phyloP scores from a whole-genome alignment of 2,888 invertebrate genomes.

The Esperia sulphurella region DNA sequence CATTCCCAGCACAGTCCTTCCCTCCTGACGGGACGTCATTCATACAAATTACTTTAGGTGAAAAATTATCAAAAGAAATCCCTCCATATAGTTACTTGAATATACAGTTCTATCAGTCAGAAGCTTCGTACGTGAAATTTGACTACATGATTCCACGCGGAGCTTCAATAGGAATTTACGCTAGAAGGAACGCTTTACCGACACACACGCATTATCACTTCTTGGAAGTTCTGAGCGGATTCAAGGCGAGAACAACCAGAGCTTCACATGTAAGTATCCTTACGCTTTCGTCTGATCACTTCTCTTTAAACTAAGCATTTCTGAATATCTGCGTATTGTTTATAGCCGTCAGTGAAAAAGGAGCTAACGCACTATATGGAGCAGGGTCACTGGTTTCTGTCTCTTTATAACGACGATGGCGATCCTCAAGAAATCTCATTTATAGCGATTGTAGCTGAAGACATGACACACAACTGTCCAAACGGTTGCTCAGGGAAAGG shows the following conservation, averaged over 20 bases:
- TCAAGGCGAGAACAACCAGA: slow-evolving; percentile 90
- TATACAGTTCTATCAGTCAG: slow-evolving; percentile 97
- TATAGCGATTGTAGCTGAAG: slow-evolving; percentile 90
- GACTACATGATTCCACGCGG: slow-evolving; percentile 95
- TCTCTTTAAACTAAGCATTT: background rate
- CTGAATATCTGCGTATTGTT: slow-evolving; percentile 12
- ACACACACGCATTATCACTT: slow-evolving; percentile 98
- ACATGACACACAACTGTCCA: slow-evolving; percentile 97
- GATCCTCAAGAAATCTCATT: slow-evolving; percentile 93
- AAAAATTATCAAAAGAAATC: slow-evolving; percentile 92
- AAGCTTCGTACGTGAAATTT: slow-evolving; percentile 95
- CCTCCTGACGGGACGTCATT: slow-evolving; percentile 96
- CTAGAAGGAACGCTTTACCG: slow-evolving; percentile 94
- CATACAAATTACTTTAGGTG: slow-evolving; percentile 92
- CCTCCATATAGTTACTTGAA: slow-evolving; percentile 98
- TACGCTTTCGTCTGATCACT: background rate
- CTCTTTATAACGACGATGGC: slow-evolving; percentile 96
- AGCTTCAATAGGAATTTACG: slow-evolving; percentile 96
- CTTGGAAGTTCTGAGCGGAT: slow-evolving; percentile 94
- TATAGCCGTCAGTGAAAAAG: slow-evolving; percentile 90
- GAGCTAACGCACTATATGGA: slow-evolving; percentile 97
- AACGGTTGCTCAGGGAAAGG: slow-evolving; percentile 98
- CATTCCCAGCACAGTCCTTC: slow-evolving; percentile 93
- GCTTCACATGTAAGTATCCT: slow-evolving; percentile 91
- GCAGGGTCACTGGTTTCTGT: slow-evolving; percentile 97